Evolutionary conservation across 2,797 vertebrate genomes (phyloP), one percentile per base, ranked within the genome.

Genomic region (Phrynocephalus forsythii): DNA sequence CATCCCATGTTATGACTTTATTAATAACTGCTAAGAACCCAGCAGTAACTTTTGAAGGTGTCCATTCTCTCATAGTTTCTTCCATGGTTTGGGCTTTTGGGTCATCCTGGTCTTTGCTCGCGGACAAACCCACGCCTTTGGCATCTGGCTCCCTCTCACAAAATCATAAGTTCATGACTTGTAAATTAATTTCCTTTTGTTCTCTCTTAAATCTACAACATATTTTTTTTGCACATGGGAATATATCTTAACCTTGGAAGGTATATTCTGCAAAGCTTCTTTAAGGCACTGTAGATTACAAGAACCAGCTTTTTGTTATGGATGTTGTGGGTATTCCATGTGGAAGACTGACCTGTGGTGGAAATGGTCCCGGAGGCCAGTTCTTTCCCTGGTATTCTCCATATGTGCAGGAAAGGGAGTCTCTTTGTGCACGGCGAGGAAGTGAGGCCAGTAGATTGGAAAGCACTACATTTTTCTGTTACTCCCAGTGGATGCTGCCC

Each of bases 361-460:
- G 92, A 87, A 67, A 81, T 94, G 95, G 92, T 93, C 26, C 5
- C 38, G 0, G 72, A 93, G 90, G 91, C 86, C 89, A 82, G 91
- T 92, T 93, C 90, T 85, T 90, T 50, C 52, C 93, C 0, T 2
- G 38, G 91, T 15, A n/a, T 68, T 91, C 85, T 77, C 88, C 26
- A 67, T 90, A 79, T 38, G 92, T 91, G 13, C 92, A 94, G 96
- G 95, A 95, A 95, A 82, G 93, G 96, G 95, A 94, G 95, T 86
- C 93, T 93, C 90, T 30, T 75, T 83, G 87, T 60, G 50, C 86
- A 0, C 77, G 72, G 66, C 87, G 81, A 91, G 87, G 93, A 90
- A 81, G 72, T 0, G 0, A 30, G 93, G 95, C 95, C 92, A 60
- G 85, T 1, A 78, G 94, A 91, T 94, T 91, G 79, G 44, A 1